Evolutionary conservation across 2,113 vertebrate species (phyloP).

Genomic region (Phalacrocorax aristotelis): DNA sequence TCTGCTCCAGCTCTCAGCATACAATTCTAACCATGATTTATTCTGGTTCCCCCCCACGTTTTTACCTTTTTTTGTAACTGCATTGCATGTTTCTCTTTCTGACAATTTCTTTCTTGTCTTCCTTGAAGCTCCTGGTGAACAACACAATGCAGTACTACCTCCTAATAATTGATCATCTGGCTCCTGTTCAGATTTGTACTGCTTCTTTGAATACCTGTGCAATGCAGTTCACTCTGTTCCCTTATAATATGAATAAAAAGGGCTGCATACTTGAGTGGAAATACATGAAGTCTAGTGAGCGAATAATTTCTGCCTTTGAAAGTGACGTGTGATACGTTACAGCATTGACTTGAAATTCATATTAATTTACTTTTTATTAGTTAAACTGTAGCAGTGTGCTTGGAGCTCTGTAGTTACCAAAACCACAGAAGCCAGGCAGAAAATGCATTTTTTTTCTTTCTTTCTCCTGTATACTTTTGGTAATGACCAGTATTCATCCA

Average conservation of each 20-base stretch:
- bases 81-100: conserved; percentile 19
- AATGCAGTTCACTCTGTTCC: neutral
- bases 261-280: neutral
- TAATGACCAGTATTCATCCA: neutral
- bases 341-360: neutral
- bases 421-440: neutral
- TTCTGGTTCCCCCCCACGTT: neutral
- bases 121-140: conserved; percentile 31
- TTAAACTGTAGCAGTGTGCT: neutral
- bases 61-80: neutral
- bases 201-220: conserved; percentile 32
- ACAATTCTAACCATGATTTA: conserved; percentile 17
- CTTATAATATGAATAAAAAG: conserved; percentile 13
- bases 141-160: conserved; percentile 26
- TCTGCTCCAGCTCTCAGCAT: neutral
- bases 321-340: neutral
- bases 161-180: conserved; percentile 60
- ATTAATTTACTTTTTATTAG: conserved; percentile 34
- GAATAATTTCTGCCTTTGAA: conserved; percentile 37
- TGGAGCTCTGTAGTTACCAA: neutral
- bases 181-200: conserved; percentile 47
- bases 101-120: conserved; percentile 50
- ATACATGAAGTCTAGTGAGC: neutral
- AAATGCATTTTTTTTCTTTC: neutral
- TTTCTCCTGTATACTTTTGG: neutral